Evolutionary conservation across 2,888 invertebrate genomes (phyloP).

Genomic region (Icerya purchasi): DNA sequence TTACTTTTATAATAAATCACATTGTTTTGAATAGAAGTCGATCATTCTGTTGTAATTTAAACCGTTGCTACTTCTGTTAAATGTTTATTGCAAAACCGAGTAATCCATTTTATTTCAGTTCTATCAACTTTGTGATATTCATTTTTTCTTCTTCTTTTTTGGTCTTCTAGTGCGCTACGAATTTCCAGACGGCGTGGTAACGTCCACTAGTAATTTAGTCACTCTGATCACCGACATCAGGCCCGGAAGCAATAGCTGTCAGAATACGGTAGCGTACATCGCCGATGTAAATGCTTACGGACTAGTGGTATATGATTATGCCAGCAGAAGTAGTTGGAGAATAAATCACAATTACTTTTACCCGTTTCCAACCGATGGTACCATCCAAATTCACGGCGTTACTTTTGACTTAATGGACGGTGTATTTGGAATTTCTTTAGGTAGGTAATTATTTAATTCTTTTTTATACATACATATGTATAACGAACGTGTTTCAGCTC

Average conservation of each 20-base stretch:
- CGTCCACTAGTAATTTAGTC: conserved; percentile 19
- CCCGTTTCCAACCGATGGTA: conserved; percentile 40
- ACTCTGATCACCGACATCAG: conserved; percentile 42
- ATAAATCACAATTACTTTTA: conserved; percentile 38
- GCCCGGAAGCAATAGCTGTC: conserved; percentile 35
- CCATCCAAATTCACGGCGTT: conserved; percentile 38
- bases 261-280: conserved; percentile 40
- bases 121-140: not conserved
- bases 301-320: conserved; percentile 40
- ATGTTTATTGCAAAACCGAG: no score
- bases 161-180: conserved; percentile 18
- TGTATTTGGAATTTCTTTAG: conserved; percentile 41
- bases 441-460: no score
- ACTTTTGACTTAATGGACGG: conserved; percentile 53
- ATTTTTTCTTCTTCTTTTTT: no score
- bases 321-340: conserved; percentile 36
- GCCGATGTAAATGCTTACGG: conserved; percentile 42
- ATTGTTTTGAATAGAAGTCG: no score
- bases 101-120: no score
- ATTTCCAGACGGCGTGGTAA: conserved; percentile 15
- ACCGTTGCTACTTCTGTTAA: no score
- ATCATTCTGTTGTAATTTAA: no score
- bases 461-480: no score
- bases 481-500: no score
- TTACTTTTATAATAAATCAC: no score